Evolutionary conservation across 2,888 invertebrate species (phyloP), one percentile per base, ranked within the genome.

Genomic region (Arrhopalites spinosus): DNA sequence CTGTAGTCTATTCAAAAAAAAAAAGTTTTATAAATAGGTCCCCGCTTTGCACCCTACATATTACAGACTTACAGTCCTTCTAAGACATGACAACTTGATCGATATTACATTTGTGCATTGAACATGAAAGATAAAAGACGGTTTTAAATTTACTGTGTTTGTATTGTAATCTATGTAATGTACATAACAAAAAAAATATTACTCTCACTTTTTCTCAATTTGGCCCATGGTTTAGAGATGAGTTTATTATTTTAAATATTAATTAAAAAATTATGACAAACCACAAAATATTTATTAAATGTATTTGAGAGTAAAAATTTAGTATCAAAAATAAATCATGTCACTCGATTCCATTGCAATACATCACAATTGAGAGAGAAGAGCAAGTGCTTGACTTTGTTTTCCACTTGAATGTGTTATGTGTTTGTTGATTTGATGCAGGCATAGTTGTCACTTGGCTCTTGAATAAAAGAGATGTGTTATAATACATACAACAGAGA

Each of bases 31-130:
- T n/a, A 50, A 50, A 50, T 50, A 50, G n/a, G 50, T 50, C 17
- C n/a, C n/a, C 50, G 63, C 63, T 63, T 63, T n/a, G n/a, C 63
- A 63, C 27, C 63, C 17, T 63, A 63, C 23, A 61, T 61, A 61
- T 15, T n/a, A 1, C 1, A 23, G 20, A 23, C 11, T 2, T n/a
- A 64, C 25, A n/a, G 25, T 29, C 29, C 64, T 3, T 25, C 61
- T 61, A 30, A n/a, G 15, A 64, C 2, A 30, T 64, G 64, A 64
- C 64, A 64, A 64, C 15, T 64, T 64, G 64, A 64, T 64, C 64
- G 64, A 64, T 64, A 27, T 3, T 27, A 30, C 17, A 29, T 64
- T 64, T 67, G 25, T 67, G 59, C 27, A 25, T 15, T 59, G 59
- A 59, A 23, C 59, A 59, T 20, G 53, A 53, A 53, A 20, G 17